phyloP scores from a whole-genome alignment of 2,113 vertebrate genomes.

The Protobothrops mucrosquamatus region DNA sequence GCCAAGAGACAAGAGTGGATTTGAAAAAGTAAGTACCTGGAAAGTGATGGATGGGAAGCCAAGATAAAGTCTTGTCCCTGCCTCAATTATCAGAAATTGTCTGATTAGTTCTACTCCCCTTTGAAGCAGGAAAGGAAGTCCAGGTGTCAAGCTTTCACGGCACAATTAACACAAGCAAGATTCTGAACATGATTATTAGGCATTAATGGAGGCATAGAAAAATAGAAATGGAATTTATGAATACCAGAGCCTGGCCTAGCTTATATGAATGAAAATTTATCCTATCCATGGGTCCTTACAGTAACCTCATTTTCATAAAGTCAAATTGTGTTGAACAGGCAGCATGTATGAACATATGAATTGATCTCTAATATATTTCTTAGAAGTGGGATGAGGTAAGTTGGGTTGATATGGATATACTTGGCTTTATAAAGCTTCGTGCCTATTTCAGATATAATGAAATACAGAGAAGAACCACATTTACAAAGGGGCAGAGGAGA shows the following conservation, averaged over 20 bases:
- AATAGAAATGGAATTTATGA: background rate
- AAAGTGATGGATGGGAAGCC: slow-evolving; percentile 16
- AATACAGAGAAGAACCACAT: background rate
- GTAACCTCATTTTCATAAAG: background rate
- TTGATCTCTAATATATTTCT: background rate
- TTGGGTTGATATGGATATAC: background rate
- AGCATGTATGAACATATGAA: background rate
- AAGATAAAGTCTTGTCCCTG: slow-evolving; percentile 19
- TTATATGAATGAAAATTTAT: background rate
- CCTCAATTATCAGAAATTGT: slow-evolving; percentile 34
- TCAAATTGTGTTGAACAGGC: background rate
- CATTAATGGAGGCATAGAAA: background rate
- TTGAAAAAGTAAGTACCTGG: slow-evolving; percentile 20
- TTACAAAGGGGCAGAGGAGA: background rate
- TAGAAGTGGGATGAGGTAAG: background rate
- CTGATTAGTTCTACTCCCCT: slow-evolving; percentile 22
- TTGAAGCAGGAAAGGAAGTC: slow-evolving; percentile 5
- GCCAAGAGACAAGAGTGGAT: background rate
- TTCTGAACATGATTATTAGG: slow-evolving; percentile 17
- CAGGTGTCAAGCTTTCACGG: slow-evolving; percentile 14
- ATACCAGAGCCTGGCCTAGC: background rate
- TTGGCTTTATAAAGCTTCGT: background rate
- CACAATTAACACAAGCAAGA: slow-evolving; percentile 7
- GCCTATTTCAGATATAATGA: background rate
- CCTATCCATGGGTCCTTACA: background rate